A percentile compares a stretch with the other conserved stretches of the same genome.
These are phyloP conservation scores for Patella caerulea DNA, from an alignment of 2,888 invertebrate genomes.

Conservation along the genomic window DNA sequence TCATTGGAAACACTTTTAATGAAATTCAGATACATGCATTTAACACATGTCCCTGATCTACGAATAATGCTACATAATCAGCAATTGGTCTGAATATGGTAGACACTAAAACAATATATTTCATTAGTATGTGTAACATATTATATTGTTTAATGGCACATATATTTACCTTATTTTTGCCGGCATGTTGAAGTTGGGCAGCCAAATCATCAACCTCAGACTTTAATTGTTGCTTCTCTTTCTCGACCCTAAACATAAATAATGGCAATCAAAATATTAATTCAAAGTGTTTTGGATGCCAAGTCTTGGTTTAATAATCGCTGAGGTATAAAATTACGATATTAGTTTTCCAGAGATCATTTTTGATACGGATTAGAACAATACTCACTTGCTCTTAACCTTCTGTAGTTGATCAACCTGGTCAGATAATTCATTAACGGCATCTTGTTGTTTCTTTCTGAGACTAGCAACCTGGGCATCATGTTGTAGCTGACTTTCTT, in stretches of 20 bases:
- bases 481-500: neutral
- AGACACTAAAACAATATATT: no score
- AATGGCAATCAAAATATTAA: neutral
- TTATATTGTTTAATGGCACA: neutral
- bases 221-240: conserved; percentile 97
- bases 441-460: neutral
- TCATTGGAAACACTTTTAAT: no score
- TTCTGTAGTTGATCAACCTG: neutral
- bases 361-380: neutral
- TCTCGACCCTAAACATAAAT: conserved; percentile 83
- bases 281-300: no score
- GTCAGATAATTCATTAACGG: neutral
- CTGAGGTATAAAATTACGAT: no score
- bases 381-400: neutral
- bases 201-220: conserved; percentile 98
- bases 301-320: no score
- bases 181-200: conserved; percentile 95
- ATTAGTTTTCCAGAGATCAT: no score
- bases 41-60: no score
- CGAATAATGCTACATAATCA: no score
- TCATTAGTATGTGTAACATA: no score
- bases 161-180: conserved; percentile 91
- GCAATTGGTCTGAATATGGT: no score
- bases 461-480: neutral
- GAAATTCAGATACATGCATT: no score